phyloP scores from a whole-genome alignment of 2,797 vertebrate species.

The Dicrostonyx torquatus region DNA sequence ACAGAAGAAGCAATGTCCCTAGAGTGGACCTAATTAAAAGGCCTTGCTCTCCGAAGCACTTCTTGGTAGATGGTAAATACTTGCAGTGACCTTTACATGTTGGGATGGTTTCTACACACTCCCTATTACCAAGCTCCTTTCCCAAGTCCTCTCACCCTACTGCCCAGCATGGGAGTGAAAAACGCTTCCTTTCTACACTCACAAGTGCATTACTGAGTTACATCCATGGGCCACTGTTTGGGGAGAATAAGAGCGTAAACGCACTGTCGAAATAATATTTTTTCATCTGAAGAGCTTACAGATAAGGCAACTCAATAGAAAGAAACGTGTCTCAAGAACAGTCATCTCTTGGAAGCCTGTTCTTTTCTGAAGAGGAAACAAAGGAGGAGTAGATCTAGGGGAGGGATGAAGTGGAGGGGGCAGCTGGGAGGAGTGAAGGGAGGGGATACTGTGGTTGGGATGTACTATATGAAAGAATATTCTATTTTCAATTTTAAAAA shows the following conservation, averaged over 20 bases:
- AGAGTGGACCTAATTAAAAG: neutral
- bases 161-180: neutral
- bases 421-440: neutral
- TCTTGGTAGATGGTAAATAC: neutral
- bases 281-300: conserved; percentile 32
- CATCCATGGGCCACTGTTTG: neutral
- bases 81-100: neutral
- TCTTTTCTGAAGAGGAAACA: neutral
- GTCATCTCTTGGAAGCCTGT: neutral
- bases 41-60: neutral
- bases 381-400: fast-evolving
- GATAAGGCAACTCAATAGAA: neutral
- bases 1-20: neutral
- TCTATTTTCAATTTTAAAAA: neutral
- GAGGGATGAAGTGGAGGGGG: neutral
- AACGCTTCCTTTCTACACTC: conserved; percentile 28
- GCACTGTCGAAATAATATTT: neutral
- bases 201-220: neutral
- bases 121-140: neutral
- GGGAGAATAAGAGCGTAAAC: neutral
- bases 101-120: neutral
- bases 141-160: neutral
- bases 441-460: neutral
- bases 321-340: neutral
- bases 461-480: neutral